Conservation (phyloP, 35 echinoderm and acorn worm genomes). For the Chiridota heheva region DNA sequence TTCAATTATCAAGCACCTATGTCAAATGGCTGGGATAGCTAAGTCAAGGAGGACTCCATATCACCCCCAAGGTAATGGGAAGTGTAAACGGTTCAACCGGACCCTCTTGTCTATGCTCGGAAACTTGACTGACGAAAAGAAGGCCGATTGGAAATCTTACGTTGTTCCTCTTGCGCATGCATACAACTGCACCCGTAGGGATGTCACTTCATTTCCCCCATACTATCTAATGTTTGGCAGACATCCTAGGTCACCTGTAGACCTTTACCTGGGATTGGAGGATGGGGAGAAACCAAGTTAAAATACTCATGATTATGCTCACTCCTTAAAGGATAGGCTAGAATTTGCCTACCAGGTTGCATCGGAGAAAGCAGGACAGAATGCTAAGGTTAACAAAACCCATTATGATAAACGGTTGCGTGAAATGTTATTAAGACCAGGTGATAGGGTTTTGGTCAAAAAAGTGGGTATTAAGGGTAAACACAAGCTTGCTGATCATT, state of each 20-base stretch:
- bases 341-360: slow-evolving; percentile 28
- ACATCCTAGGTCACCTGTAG: slow-evolving; percentile 22
- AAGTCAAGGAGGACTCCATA: slow-evolving; percentile 53
- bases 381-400: not conserved
- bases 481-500: slow-evolving; percentile 64
- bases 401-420: slow-evolving; percentile 32
- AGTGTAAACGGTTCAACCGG: slow-evolving; percentile 27
- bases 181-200: slow-evolving; percentile 47
- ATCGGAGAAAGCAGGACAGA: not conserved
- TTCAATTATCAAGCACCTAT: slow-evolving; percentile 30
- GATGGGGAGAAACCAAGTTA: not conserved
- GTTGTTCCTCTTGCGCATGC: slow-evolving; percentile 42
- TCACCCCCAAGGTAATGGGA: slow-evolving; percentile 60
- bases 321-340: not conserved
- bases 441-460: slow-evolving; percentile 77
- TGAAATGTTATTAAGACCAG: slow-evolving; percentile 31
- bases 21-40: slow-evolving; percentile 25
- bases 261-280: slow-evolving; percentile 16
- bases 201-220: slow-evolving; percentile 36
- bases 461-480: slow-evolving; percentile 63
- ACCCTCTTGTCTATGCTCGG: slow-evolving; percentile 30
- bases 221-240: slow-evolving; percentile 66
- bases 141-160: slow-evolving; percentile 33
- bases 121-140: slow-evolving; percentile 11
- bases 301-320: not conserved